Percentiles rank a stretch among this genome's conserved stretches.
Conservation (phyloP, 2,888 invertebrate species). For the Ormyrus rosae region DNA sequence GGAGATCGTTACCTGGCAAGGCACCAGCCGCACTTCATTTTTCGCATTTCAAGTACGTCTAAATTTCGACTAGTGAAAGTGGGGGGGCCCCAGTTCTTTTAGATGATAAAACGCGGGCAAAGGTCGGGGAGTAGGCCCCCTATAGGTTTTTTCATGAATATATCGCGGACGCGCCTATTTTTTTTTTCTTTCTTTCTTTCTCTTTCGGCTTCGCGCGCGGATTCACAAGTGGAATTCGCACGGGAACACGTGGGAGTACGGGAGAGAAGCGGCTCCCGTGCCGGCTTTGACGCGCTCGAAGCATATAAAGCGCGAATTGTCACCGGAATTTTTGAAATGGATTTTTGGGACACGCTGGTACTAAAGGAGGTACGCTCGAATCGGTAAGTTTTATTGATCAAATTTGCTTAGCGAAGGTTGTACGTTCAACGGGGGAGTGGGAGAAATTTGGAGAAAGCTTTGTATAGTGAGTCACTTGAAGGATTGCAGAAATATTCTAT, state of each 20-base stretch:
- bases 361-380: not conserved
- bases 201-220: slow-evolving; percentile 20
- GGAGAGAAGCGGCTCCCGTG: slow-evolving; percentile 1
- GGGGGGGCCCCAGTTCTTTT: not conserved
- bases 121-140: too few species aligned
- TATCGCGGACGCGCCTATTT: slow-evolving; percentile 14
- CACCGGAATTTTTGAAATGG: slow-evolving; percentile 44
- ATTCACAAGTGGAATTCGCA: slow-evolving; percentile 35
- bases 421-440: not conserved
- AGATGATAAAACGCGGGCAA: not conserved
- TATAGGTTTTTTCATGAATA: slow-evolving; percentile 1
- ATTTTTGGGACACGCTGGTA: not conserved
- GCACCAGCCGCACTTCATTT: slow-evolving; percentile 4
- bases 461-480: too few species aligned
- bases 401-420: not conserved
- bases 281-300: not conserved
- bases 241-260: slow-evolving; percentile 1
- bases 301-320: slow-evolving; percentile 35
- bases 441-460: not conserved
- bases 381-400: not conserved
- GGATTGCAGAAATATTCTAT: too few species aligned
- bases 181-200: not conserved
- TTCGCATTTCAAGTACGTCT: slow-evolving; percentile 21
- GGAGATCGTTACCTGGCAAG: too few species aligned
- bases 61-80: slow-evolving; percentile 26